Percentiles rank a stretch among this genome's conserved stretches.
phyloP scores from a whole-genome alignment of 1,140 invertebrate species.

The Gryllus bimaculatus region DNA sequence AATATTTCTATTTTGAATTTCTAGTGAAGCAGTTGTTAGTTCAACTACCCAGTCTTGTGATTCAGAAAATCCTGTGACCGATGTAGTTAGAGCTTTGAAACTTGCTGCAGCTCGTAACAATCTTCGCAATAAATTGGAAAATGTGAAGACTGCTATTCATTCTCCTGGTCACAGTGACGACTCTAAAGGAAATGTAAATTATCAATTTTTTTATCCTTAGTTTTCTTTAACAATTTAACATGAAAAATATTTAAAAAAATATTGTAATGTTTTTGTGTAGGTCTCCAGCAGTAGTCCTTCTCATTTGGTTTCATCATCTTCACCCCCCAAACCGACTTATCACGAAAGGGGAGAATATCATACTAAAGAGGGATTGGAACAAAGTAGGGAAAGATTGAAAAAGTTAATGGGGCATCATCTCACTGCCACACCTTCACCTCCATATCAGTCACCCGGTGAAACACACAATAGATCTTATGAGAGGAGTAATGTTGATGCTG shows the following conservation, averaged over 20 bases:
- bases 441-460: neutral
- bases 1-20: neutral
- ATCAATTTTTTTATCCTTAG: neutral
- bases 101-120: constrained; percentile 9
- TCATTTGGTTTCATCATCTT: neutral
- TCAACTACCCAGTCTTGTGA: neutral
- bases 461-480: too few relatives aligned
- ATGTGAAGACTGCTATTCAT: neutral
- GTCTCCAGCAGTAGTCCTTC: neutral
- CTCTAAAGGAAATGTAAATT: neutral
- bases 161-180: neutral
- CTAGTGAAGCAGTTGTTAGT: neutral
- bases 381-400: constrained; percentile 8
- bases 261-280: neutral
- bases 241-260: neutral
- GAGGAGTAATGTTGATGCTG: neutral
- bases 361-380: constrained; percentile 3
- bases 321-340: neutral
- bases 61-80: neutral
- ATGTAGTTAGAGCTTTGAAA: constrained; percentile 10
- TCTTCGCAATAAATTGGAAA: neutral
- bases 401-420: constrained; percentile 7
- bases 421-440: neutral
- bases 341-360: neutral
- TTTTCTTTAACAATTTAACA: neutral